A percentile compares a stretch with the other conserved stretches of the same genome.
phyloP scores from a whole-genome alignment of 1,140 invertebrate species.

The Dendrolimus kikuchii region DNA sequence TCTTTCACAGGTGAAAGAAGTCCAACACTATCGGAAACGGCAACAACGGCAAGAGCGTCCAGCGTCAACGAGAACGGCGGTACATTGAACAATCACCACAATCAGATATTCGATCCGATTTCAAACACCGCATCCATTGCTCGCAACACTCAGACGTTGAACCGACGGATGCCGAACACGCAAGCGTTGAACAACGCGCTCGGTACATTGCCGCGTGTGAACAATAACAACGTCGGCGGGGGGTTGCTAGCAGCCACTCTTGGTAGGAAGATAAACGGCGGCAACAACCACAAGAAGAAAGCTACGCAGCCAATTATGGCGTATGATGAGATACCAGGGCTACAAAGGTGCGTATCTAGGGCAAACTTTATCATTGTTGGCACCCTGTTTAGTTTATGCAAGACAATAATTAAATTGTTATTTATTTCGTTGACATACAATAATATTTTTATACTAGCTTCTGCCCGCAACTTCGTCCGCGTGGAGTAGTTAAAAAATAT shows the following conservation, averaged over 20 bases:
- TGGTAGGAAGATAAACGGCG: conserved; percentile 59
- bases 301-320: conserved; percentile 65
- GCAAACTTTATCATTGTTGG: too few relatives aligned
- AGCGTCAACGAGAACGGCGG: conserved; percentile 73
- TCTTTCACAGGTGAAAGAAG: conserved; percentile 78
- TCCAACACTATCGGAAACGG: conserved; percentile 85
- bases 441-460: too few relatives aligned
- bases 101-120: conserved; percentile 70
- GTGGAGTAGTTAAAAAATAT: too few relatives aligned
- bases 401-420: too few relatives aligned
- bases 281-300: conserved; percentile 65
- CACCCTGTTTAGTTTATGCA: too few relatives aligned
- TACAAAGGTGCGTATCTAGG: conserved; percentile 66
- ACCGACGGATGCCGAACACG: conserved; percentile 42
- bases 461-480: too few relatives aligned
- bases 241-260: conserved; percentile 50
- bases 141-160: conserved; percentile 55
- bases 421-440: too few relatives aligned
- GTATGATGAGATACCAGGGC: conserved; percentile 74
- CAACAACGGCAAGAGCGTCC: conserved; percentile 84
- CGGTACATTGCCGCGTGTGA: conserved; percentile 69
- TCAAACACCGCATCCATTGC: conserved; percentile 53
- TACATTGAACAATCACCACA: conserved; percentile 62
- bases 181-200: conserved; percentile 68
- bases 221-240: conserved; percentile 51